Percentiles rank a stretch among this genome's conserved stretches.
Conservation (phyloP, 2,797 vertebrate species). For the Toxotes lorentzi region DNA sequence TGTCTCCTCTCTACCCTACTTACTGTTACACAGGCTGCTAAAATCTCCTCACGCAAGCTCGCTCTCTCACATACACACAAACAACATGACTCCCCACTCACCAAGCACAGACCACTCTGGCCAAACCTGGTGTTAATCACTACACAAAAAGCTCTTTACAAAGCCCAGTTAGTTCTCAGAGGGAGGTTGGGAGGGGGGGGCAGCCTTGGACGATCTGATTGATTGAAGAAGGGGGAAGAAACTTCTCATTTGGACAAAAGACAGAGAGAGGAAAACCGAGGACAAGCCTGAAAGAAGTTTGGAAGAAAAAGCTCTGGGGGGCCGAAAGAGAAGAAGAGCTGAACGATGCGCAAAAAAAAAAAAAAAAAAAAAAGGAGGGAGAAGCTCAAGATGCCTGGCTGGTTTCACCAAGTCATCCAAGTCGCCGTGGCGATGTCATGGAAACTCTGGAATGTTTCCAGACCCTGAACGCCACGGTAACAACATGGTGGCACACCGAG, state of each 20-base stretch:
- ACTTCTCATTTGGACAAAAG: conserved; percentile 55
- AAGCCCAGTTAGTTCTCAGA: conserved; percentile 76
- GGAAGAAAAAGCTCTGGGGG: background rate
- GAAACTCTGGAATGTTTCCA: conserved; percentile 78
- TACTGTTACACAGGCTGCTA: conserved; percentile 60
- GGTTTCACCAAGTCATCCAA: conserved; percentile 73
- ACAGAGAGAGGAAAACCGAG: conserved; percentile 54
- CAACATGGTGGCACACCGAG: conserved; percentile 48
- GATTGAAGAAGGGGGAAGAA: conserved; percentile 48
- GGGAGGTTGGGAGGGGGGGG: conserved; percentile 16
- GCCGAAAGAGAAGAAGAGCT: conserved; percentile 39
- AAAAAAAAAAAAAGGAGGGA: background rate
- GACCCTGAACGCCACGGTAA: conserved; percentile 73
- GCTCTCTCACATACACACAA: conserved; percentile 4
- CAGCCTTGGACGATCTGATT: conserved; percentile 61
- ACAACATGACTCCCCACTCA: conserved; percentile 43
- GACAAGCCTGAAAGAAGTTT: conserved; percentile 55
- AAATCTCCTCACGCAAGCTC: conserved; percentile 50
- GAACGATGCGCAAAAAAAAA: conserved; percentile 12
- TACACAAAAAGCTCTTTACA: conserved; percentile 76
- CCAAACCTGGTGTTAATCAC: conserved; percentile 79
- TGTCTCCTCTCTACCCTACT: conserved; percentile 66
- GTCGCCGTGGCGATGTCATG: conserved; percentile 77
- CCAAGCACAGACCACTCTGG: conserved; percentile 70
- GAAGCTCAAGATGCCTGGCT: conserved; percentile 55